A percentile compares a stretch with the other conserved stretches of the same genome.
These are phyloP conservation scores for Ctenochaetus hawaiiensis DNA, from an alignment of 2,797 vertebrate genomes.

Conservation along the genomic window DNA sequence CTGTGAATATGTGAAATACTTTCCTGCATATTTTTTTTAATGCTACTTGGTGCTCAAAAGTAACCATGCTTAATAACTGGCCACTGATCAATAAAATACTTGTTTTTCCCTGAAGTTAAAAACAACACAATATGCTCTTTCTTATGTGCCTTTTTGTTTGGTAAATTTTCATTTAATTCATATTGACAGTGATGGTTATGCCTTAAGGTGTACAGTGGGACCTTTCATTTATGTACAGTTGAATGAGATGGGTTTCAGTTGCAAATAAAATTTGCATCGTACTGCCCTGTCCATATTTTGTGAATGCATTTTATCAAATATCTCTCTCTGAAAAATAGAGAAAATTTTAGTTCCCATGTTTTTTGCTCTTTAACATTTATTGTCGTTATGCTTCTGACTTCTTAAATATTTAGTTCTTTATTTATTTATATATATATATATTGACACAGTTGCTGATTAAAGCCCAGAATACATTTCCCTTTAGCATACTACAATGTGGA, in stretches of 20 bases:
- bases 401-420: not conserved
- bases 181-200: not conserved
- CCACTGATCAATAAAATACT: slow-evolving; percentile 11
- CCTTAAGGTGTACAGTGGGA: not conserved
- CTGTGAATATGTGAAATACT: slow-evolving; percentile 13
- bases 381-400: not conserved
- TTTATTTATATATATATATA: not conserved
- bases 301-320: not conserved
- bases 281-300: not conserved
- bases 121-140: not conserved
- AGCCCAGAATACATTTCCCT: not conserved
- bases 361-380: not conserved
- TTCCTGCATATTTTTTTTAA: not conserved
- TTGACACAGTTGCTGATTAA: not conserved
- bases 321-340: not conserved
- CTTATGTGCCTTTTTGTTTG: not conserved
- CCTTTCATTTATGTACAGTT: not conserved
- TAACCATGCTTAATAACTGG: not conserved
- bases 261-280: slow-evolving; percentile 1
- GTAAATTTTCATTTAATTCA: slow-evolving; percentile 1
- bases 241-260: not conserved
- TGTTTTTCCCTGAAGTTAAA: not conserved
- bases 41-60: slow-evolving; percentile 6
- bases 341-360: not conserved
- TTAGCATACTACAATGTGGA: not conserved